Evolutionary conservation across 2,888 invertebrate species (phyloP).

Genomic region (Lamellibrachia columna): DNA sequence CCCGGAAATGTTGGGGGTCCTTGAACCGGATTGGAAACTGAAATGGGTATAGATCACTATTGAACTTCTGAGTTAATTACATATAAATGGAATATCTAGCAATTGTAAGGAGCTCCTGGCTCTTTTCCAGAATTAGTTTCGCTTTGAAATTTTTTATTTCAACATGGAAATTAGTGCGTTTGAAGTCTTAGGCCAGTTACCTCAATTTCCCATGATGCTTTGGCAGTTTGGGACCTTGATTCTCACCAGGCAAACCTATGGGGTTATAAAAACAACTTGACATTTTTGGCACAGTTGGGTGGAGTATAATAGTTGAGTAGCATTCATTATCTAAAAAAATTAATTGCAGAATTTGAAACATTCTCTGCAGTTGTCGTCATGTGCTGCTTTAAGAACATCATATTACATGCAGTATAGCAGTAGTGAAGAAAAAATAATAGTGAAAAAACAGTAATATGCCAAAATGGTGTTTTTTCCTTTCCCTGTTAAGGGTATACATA

Average conservation of each 20-base stretch:
- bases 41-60: background rate
- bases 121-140: background rate
- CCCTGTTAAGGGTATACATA: too few species aligned
- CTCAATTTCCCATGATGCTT: background rate
- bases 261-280: too few species aligned
- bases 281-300: background rate
- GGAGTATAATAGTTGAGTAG: background rate
- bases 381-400: too few species aligned
- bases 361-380: background rate
- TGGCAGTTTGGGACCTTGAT: background rate
- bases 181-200: background rate
- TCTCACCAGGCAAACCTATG: background rate
- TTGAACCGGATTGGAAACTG: background rate
- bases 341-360: background rate
- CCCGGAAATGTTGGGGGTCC: background rate
- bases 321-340: background rate
- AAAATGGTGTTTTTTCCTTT: too few species aligned
- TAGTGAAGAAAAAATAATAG: too few species aligned
- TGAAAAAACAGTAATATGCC: too few species aligned
- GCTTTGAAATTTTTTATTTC: background rate
- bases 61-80: background rate
- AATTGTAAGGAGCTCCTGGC: background rate
- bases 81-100: too few species aligned
- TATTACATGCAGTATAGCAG: too few species aligned
- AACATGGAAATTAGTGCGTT: background rate